Evolutionary conservation across 2,888 invertebrate genomes (phyloP).

Genomic region (Oligia strigilis): DNA sequence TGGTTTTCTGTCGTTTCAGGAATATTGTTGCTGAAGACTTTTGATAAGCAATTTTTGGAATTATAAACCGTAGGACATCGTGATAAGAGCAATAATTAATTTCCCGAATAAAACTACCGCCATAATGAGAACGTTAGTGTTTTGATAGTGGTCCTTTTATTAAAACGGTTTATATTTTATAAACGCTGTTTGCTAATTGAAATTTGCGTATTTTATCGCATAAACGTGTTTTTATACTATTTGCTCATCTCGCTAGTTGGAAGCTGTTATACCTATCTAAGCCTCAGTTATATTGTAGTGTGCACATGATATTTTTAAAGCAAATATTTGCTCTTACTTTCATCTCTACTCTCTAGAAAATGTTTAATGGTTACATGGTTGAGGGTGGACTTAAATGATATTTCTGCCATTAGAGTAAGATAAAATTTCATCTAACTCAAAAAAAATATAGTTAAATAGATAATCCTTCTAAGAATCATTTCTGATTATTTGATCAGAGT

Average conservation of each 20-base stretch:
- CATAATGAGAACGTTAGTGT: constrained; percentile 24
- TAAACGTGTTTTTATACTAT: neutral
- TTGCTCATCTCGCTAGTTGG: neutral
- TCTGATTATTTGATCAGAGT: neutral
- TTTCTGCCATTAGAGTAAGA: neutral
- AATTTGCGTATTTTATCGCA: constrained; percentile 8
- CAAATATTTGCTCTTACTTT: neutral
- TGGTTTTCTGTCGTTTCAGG: constrained; percentile 65
- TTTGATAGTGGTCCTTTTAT: constrained; percentile 36
- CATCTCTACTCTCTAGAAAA: neutral
- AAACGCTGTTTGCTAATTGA: constrained; percentile 19
- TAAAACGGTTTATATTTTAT: constrained; percentile 25
- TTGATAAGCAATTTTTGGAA: constrained; percentile 24
- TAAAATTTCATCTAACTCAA: neutral
- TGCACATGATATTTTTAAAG: neutral
- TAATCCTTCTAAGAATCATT: neutral
- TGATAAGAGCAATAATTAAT: constrained; percentile 30
- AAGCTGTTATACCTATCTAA: neutral
- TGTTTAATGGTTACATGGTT: neutral
- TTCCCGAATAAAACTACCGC: constrained; percentile 16
- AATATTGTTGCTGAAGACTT: constrained; percentile 52
- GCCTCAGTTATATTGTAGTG: neutral
- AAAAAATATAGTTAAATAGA: neutral
- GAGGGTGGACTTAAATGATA: neutral
- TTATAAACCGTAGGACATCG: constrained; percentile 30